Evolutionary conservation across 2,888 invertebrate genomes (phyloP).

Genomic region (Chrysodeixis includens): DNA sequence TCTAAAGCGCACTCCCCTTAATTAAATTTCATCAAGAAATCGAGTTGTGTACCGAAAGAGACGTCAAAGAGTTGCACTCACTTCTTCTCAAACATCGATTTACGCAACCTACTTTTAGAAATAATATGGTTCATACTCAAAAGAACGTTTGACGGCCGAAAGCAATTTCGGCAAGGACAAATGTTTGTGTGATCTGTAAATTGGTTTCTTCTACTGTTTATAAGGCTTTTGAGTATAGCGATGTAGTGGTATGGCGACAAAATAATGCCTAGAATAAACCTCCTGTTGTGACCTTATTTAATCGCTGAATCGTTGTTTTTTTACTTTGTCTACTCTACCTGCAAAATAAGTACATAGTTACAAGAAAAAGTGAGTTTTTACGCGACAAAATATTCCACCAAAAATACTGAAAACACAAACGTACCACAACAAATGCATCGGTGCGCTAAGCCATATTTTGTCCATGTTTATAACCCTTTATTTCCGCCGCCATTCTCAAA

Average conservation of each 20-base stretch:
- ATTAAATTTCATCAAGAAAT: constrained; percentile 80
- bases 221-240: not conserved
- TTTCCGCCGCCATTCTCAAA: constrained; percentile 4
- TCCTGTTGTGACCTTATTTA: not conserved
- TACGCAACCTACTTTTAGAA: constrained; percentile 42
- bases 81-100: constrained; percentile 46
- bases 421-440: not conserved
- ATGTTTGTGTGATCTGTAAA: not conserved
- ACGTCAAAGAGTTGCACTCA: constrained; percentile 63
- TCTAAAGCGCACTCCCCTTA: constrained; percentile 78
- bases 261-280: not conserved
- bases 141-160: not conserved
- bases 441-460: not conserved
- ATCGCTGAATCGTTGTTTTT: no score
- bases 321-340: no score
- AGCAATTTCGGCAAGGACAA: not conserved
- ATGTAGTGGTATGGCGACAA: not conserved
- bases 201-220: not conserved
- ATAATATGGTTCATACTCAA: constrained; percentile 24
- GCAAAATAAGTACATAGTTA: no score
- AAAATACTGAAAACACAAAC: not conserved
- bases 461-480: constrained; percentile 4
- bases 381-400: not conserved
- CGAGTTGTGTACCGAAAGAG: constrained; percentile 64
- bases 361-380: no score